Evolutionary conservation across 2,113 vertebrate genomes (phyloP).

Genomic region (Delphinapterus leucas): DNA sequence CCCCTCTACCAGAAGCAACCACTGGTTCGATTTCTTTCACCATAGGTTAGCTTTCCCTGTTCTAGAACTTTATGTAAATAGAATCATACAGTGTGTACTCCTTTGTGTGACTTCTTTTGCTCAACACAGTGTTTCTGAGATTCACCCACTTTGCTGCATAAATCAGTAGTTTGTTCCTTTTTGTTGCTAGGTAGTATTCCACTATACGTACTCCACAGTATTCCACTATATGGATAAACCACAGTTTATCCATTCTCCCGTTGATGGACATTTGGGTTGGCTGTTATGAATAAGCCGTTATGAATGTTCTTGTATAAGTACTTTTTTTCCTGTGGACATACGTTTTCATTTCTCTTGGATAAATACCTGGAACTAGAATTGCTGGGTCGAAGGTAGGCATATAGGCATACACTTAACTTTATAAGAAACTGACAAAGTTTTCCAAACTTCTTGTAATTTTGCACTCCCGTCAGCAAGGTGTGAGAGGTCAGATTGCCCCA

Average conservation of each 20-base stretch:
- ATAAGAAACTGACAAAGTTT: too few relatives aligned
- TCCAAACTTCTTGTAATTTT: too few relatives aligned
- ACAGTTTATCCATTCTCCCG: not conserved
- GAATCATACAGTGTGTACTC: not conserved
- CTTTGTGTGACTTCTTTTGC: not conserved
- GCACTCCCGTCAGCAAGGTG: not conserved
- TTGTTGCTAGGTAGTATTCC: not conserved
- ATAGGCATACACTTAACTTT: too few relatives aligned
- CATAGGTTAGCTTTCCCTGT: not conserved
- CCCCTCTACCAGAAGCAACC: not conserved
- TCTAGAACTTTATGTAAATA: not conserved
- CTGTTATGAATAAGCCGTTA: not conserved
- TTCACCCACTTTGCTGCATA: not conserved
- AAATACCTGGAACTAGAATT: not conserved
- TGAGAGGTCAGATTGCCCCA: not conserved
- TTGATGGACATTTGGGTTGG: not conserved
- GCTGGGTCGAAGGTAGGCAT: not conserved
- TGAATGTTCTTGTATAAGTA: not conserved
- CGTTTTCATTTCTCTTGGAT: not conserved
- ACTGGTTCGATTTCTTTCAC: not conserved
- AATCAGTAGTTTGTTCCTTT: not conserved
- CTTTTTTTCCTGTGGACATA: not conserved
- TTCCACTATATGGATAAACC: not conserved
- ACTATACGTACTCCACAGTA: too few relatives aligned
- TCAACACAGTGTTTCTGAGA: not conserved